Base-by-base conservation (phyloP, 2,888 invertebrate genomes). In the Heliconius sara region DNA sequence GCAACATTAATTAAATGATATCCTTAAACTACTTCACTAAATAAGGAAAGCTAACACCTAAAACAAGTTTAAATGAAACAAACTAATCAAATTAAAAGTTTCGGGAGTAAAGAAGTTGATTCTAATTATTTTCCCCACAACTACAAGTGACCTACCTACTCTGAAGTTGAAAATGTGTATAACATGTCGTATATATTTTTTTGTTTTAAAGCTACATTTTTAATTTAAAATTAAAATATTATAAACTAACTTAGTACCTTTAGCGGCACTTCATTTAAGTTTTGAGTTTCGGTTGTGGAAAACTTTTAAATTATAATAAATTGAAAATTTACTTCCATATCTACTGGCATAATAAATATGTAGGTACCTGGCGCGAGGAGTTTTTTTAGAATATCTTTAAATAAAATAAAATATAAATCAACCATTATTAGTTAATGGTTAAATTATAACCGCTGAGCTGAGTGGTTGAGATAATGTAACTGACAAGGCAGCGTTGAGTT, bases 11-110 rank as follows among this genome's bases (percentile, higher is more conserved):
- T 25, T 43, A 70, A 70, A 70, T 47, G 47, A 70, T 70, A 25
- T 70, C 43, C 70, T 43, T 70, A 70, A 70, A 27, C 70, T 70
- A 27, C 43, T 43, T n/a, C 25, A 70, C 25, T 19, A 70, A 70
- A 70, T 70, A 70, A 43, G 43, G 13, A 25, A 43, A 70, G 47
- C 70, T 70, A 70, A n/a, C 70, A 47, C 70, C 43, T 10, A 39
- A 39, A 34, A 63, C 39, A 74, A 74, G 25, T 63, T 43, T 65
- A 74, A 63, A 78, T 52, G 72, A 72, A 78, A 66, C 77, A 78
- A 72, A 78, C 65, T 73, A 73, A 78, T 78, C 39, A 73, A 73
- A 73, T 66, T 67, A 78, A 67, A 78, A 73, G 66, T 78, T 73
- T 52, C 63, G 25, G 22, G 27, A 72, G 77, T 65, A 52, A 72